Percentiles rank a stretch among this genome's conserved stretches.
These are phyloP conservation scores for Argyrosomus japonicus DNA, from an alignment of 2,113 vertebrate genomes.

Conservation along the genomic window DNA sequence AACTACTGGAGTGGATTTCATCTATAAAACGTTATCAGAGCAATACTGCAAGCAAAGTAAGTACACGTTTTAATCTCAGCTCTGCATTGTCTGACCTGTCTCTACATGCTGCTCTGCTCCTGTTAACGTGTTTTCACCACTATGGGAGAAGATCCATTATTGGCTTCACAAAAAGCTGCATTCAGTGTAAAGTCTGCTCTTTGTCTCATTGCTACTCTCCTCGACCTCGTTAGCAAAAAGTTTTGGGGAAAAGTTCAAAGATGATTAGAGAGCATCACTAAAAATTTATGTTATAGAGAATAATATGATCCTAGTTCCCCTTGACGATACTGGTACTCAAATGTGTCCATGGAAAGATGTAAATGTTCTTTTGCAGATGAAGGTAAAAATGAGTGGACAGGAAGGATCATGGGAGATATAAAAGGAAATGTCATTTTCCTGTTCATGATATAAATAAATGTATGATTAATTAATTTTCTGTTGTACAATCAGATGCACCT, in stretches of 20 bases:
- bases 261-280: background rate
- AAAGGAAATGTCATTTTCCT: conserved; percentile 43
- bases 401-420: background rate
- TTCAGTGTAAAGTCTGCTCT: conserved; percentile 18
- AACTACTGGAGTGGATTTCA: conserved; percentile 21
- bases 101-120: background rate
- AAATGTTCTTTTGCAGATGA: conserved; percentile 29
- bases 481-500: conserved; percentile 64
- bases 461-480: conserved; percentile 31
- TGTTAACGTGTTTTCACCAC: conserved; percentile 11
- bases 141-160: background rate
- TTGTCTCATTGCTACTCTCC: background rate
- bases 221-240: background rate
- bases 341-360: conserved; percentile 6
- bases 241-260: background rate
- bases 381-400: conserved; percentile 2
- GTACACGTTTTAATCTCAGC: background rate
- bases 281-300: conserved; percentile 8
- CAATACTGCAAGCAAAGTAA: conserved; percentile 31
- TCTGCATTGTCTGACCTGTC: background rate
- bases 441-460: conserved; percentile 53
- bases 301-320: background rate
- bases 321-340: background rate
- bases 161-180: conserved; percentile 3
- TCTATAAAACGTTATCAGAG: conserved; percentile 2